Evolutionary conservation across 1,140 invertebrate species (phyloP).

Genomic region (Maniola jurtina): DNA sequence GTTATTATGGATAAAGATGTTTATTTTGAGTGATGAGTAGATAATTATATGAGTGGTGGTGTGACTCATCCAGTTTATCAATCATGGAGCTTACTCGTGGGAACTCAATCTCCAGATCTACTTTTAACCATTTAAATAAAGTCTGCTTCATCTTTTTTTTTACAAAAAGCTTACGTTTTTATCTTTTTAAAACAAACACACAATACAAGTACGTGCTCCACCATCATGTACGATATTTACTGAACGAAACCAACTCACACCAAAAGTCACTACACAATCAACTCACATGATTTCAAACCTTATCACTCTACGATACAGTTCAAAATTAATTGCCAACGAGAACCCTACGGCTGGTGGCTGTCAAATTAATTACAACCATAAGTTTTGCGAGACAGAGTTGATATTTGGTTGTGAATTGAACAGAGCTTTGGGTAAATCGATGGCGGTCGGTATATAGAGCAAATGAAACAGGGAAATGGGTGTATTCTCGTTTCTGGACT

Average conservation of each 20-base stretch:
- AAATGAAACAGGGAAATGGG: conserved; percentile 18
- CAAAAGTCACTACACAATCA: not conserved
- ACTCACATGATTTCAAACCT: conserved; percentile 4
- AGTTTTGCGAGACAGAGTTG: conserved; percentile 19
- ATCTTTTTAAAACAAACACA: not conserved
- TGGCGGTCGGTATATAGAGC: conserved; percentile 6
- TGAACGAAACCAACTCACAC: conserved; percentile 4
- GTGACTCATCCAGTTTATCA: too few species aligned
- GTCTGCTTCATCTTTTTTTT: too few species aligned
- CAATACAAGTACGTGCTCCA: not conserved
- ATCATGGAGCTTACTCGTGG: too few species aligned
- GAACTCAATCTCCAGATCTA: too few species aligned
- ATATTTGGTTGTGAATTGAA: conserved; percentile 20
- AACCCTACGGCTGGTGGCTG: conserved; percentile 1
- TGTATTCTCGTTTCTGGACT: conserved; percentile 1
- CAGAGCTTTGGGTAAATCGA: conserved; percentile 17
- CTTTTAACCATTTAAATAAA: too few species aligned
- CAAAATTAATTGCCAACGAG: not conserved
- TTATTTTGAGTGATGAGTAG: too few species aligned
- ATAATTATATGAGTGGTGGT: too few species aligned
- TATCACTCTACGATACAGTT: not conserved
- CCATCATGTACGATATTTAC: conserved; percentile 2
- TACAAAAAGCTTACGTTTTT: not conserved
- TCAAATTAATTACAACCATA: conserved; percentile 29
- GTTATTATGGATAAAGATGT: too few species aligned